Evolutionary conservation across 2,113 vertebrate species (phyloP).

Genomic region (Malurus alboscapulatus): DNA sequence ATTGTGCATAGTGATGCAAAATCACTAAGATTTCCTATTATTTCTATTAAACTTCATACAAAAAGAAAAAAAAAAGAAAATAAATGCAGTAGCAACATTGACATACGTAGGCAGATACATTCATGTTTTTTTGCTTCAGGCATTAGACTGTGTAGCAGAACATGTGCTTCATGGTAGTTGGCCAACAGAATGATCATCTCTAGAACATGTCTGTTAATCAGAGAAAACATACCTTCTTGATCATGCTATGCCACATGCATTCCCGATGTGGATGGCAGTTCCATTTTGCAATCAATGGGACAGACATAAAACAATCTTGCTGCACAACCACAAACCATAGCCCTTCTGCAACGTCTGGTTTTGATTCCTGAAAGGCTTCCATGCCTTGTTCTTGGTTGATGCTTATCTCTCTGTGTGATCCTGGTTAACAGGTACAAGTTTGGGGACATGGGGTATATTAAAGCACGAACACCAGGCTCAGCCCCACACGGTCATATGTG

Average conservation of each 20-base stretch:
- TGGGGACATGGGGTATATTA: background rate
- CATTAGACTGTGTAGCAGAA: background rate
- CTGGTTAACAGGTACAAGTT: background rate
- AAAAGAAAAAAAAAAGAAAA: background rate
- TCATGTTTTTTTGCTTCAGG: background rate
- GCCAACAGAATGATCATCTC: background rate
- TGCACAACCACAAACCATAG: background rate
- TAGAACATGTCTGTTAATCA: background rate
- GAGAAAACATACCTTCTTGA: background rate
- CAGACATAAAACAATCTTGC: background rate
- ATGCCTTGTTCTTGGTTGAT: background rate
- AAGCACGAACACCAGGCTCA: background rate
- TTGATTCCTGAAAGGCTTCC: background rate
- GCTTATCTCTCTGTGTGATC: background rate
- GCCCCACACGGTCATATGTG: accelerated
- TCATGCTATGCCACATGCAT: background rate
- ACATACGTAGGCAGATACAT: background rate
- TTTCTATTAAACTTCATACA: background rate
- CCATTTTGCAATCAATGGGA: background rate
- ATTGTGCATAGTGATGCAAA: background rate
- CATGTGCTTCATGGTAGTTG: background rate
- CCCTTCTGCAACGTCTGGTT: background rate
- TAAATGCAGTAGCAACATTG: background rate
- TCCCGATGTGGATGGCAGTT: background rate
- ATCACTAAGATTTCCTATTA: background rate